A percentile compares a stretch with the other conserved stretches of the same genome.
These are phyloP conservation scores for Acropternis orthonyx DNA, from an alignment of 2,797 vertebrate genomes.

Conservation along the genomic window DNA sequence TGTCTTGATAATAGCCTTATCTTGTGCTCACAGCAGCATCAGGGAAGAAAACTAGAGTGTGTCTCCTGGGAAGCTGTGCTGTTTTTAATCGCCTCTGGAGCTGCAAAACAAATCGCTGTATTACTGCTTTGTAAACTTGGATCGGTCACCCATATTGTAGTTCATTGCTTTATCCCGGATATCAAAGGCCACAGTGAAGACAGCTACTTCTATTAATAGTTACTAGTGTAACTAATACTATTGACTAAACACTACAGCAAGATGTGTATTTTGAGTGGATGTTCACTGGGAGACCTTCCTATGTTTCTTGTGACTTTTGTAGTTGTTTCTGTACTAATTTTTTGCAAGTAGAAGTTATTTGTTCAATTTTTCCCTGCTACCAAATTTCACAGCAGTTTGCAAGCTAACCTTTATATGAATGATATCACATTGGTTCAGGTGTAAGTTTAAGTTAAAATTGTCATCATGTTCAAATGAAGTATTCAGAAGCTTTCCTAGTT, in stretches of 20 bases:
- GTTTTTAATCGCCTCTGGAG: neutral
- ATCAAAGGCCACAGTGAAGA: neutral
- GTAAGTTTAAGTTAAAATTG: neutral
- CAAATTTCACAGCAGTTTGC: neutral
- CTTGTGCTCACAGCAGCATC: neutral
- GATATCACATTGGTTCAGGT: neutral
- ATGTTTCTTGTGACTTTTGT: neutral
- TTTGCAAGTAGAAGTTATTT: neutral
- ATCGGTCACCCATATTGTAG: neutral
- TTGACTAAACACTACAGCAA: neutral
- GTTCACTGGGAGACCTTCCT: neutral
- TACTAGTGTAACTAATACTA: neutral
- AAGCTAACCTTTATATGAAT: neutral
- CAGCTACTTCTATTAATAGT: neutral
- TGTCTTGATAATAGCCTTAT: neutral
- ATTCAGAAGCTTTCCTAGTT: neutral
- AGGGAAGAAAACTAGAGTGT: neutral
- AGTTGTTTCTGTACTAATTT: neutral
- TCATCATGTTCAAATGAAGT: neutral
- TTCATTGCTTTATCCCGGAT: neutral
- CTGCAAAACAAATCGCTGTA: neutral
- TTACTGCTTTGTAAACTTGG: neutral
- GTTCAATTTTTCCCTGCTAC: neutral
- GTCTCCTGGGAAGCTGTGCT: neutral
- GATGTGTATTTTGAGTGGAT: neutral